phyloP scores from a whole-genome alignment of 2,888 invertebrate species.

The Melanophora roralis region DNA sequence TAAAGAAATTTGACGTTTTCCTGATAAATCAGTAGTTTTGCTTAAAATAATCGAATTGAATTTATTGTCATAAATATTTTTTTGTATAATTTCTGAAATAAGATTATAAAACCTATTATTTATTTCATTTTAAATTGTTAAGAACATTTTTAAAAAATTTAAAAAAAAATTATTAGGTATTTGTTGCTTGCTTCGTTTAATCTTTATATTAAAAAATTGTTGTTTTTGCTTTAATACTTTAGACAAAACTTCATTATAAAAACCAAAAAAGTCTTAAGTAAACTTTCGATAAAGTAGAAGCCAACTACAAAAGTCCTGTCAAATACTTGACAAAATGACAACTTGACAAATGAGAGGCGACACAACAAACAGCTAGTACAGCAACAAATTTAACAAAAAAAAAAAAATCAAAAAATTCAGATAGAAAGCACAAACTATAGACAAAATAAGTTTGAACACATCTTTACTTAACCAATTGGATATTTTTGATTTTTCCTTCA shows the following conservation, averaged over 20 bases:
- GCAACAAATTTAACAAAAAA: neutral
- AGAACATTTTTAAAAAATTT: neutral
- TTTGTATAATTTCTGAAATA: too few relatives aligned
- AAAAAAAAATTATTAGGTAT: neutral
- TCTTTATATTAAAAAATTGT: slow-evolving; percentile 15
- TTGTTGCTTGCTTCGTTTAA: slow-evolving; percentile 12
- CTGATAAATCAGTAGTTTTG: too few relatives aligned
- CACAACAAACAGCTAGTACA: slow-evolving; percentile 30
- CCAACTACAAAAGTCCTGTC: slow-evolving; percentile 59
- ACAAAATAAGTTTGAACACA: slow-evolving; percentile 45
- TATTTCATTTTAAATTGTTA: too few relatives aligned
- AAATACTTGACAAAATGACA: slow-evolving; percentile 59
- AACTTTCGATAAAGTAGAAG: slow-evolving; percentile 56
- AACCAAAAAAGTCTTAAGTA: slow-evolving; percentile 42
- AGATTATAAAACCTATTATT: too few relatives aligned
- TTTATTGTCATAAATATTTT: too few relatives aligned
- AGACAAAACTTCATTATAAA: neutral
- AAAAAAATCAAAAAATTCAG: too few relatives aligned
- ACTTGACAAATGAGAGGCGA: slow-evolving; percentile 60
- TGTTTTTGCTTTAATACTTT: neutral
- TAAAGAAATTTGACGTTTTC: too few relatives aligned
- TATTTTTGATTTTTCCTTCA: neutral
- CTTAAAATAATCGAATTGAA: too few relatives aligned
- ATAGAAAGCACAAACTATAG: slow-evolving; percentile 43
- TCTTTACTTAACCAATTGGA: slow-evolving; percentile 37